Conservation (phyloP, 2,888 invertebrate species). For the Pristionchus japonicus region DNA sequence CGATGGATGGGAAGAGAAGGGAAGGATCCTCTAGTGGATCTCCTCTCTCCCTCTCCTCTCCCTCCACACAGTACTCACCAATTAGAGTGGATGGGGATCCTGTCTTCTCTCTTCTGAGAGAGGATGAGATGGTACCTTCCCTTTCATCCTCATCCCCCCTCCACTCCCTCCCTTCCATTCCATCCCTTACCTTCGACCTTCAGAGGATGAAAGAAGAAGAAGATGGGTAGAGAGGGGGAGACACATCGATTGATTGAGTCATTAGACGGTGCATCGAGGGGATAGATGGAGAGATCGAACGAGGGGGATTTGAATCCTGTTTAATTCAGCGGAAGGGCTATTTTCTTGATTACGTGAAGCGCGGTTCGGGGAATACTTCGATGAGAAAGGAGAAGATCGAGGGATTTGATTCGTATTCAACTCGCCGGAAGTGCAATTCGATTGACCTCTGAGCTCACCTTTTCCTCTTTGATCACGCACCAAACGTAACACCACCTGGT, state of each 20-base stretch:
- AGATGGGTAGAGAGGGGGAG: not conserved
- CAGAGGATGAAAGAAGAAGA: slow-evolving; percentile 33
- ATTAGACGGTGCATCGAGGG: not conserved
- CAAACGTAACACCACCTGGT: no score
- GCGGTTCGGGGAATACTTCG: no score
- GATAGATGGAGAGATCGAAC: not conserved
- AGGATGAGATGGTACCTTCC: not conserved
- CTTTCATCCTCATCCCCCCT: slow-evolving; percentile 13
- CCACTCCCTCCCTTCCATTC: not conserved
- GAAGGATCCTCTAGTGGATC: slow-evolving; percentile 30
- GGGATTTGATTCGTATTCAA: not conserved
- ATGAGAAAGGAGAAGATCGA: no score
- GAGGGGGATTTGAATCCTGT: not conserved
- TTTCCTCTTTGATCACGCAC: no score
- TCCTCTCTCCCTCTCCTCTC: not conserved
- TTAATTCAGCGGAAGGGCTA: not conserved
- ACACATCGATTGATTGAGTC: slow-evolving; percentile 4
- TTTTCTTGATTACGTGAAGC: not conserved
- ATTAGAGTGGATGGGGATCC: slow-evolving; percentile 24
- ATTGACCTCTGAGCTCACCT: no score
- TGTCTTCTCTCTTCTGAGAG: slow-evolving; percentile 14
- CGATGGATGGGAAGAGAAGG: not conserved
- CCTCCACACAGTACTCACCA: slow-evolving; percentile 12
- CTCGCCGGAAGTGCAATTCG: no score
- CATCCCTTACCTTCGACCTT: slow-evolving; percentile 40